These are phyloP conservation scores for Argentina silus DNA, from an alignment of 2,797 vertebrate species.

Conservation along the genomic window DNA sequence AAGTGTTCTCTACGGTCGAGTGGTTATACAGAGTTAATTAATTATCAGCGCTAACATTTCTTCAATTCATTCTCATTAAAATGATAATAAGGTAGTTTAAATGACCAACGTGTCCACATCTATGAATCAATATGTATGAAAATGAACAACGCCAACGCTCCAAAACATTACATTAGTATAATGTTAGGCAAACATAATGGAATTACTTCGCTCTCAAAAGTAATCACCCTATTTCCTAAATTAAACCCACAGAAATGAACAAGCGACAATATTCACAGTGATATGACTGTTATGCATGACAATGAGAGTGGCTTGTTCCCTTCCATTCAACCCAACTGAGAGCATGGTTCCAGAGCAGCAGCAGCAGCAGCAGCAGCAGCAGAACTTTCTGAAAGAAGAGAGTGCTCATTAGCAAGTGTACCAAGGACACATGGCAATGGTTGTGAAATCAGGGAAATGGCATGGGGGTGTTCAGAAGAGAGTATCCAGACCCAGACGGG, in stretches of 20 bases:
- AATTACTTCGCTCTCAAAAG: conserved; percentile 63
- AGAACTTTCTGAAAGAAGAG: conserved; percentile 33
- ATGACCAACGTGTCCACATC: not conserved
- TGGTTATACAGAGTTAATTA: not conserved
- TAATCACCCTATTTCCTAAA: conserved; percentile 67
- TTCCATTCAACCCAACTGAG: conserved; percentile 32
- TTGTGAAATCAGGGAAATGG: not conserved
- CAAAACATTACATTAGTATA: conserved; percentile 56
- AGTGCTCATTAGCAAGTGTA: conserved; percentile 54
- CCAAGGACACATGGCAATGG: conserved; percentile 25
- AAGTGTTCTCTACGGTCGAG: not conserved
- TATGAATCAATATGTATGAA: conserved; percentile 63
- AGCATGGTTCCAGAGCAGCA: not conserved
- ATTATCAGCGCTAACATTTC: not conserved
- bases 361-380: conserved; percentile 20
- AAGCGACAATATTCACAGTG: conserved; percentile 34
- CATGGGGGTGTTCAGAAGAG: not conserved
- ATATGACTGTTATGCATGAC: conserved; percentile 56
- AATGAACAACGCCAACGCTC: conserved; percentile 49
- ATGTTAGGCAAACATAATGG: conserved; percentile 62
- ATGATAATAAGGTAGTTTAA: not conserved
- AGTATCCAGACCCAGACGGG: not conserved
- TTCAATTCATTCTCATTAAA: conserved; percentile 2
- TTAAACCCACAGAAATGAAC: conserved; percentile 58
- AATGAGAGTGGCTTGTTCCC: conserved; percentile 33